Base-by-base conservation (phyloP, 2,113 vertebrate genomes). In the Cyprinodon brontotheroides region DNA sequence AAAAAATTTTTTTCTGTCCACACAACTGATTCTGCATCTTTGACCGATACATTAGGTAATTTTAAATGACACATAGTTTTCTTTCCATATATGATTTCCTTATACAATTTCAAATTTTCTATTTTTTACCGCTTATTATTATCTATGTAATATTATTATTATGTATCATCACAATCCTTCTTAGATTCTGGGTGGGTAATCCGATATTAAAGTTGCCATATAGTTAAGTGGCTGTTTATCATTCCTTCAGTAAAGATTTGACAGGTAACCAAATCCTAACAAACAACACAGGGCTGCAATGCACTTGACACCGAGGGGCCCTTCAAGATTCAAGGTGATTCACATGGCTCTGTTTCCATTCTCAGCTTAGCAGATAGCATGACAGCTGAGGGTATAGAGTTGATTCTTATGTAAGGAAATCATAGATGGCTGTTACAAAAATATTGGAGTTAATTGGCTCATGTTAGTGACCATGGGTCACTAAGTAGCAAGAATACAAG, bases 261-360 rank as follows among this genome's bases (percentile, higher is more conserved):
- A 91, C 76, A 83, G 81, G 92, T 92, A 94, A 94, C 87, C 57
- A 81, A 90, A 93, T 80, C 89, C 89, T 63, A 78, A 77, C 83
- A 75, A 79, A 70, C 40, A 75, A 77, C 77, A 81, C 88, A 84
- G 89, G 84, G 84, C 84, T 77, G 80, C 79, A 78, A 91, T 74
- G 82, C 83, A 93, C 79, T 92, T 93, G 93, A 94, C 89, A 93
- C 92, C 82, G 37, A 66, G 84, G 29, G 85, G 86, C 84, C 86
- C 78, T 81, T 77, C 64, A 15, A 37, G 68, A 78, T 74, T 61
- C 72, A 20, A 76, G 74, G 84, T 86, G 69, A 90, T 84, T 81
- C 80, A 43, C 79, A 68, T 88, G 86, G 74, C 86, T 88, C 77
- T 66, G 65, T 92, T 92, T 91, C 91, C 89, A 89, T 78, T 85